Evolutionary conservation across 1,140 invertebrate species (phyloP), one percentile per base, ranked within the genome.

Genomic region (Whitmania pigra): DNA sequence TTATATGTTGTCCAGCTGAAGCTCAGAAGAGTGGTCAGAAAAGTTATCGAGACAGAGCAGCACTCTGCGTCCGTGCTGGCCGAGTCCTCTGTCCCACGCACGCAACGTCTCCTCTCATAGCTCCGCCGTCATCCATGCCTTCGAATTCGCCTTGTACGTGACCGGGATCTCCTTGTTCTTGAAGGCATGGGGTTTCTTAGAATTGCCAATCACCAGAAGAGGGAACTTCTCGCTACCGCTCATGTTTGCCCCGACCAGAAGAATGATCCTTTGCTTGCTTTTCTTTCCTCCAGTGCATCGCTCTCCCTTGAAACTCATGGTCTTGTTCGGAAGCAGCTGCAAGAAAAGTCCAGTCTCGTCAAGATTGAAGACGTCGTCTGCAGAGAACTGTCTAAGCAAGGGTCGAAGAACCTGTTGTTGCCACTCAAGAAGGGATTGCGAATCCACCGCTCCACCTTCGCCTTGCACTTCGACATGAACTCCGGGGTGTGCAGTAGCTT

Each of bases 111-210:
- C 71, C 49, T 66, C 75, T 71, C 80, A 83, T 18, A 78, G 67
- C 31, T 74, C 72, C 22, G 70, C 68, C 20, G 81, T 85, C 82
- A 85, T 85, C 83, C 83, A 85, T 15, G 83, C 80, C 76, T 79
- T 84, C 60, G 77, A 78, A 74, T 74, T 80, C 77, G 73, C 75
- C 60, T 74, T 69, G 76, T 83, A 84, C n/a, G 79, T 68, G 11
- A 81, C 69, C 25, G 80, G 81, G 36, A 84, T 73, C 63, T 72
- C 74, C 77, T 79, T 80, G 36, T 78, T 76, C 82, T 83, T 73
- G 83, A 85, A 77, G 82, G 84, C 53, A 77, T 75, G 68, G 81
- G 82, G 53, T 81, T 83, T 76, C 75, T 73, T 27, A 75, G 79
- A 77, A 72, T 84, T 84, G 74, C 82, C 83, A 70, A 84, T 84